Base-by-base conservation (phyloP, 2,113 vertebrate species). In the Equus przewalskii region DNA sequence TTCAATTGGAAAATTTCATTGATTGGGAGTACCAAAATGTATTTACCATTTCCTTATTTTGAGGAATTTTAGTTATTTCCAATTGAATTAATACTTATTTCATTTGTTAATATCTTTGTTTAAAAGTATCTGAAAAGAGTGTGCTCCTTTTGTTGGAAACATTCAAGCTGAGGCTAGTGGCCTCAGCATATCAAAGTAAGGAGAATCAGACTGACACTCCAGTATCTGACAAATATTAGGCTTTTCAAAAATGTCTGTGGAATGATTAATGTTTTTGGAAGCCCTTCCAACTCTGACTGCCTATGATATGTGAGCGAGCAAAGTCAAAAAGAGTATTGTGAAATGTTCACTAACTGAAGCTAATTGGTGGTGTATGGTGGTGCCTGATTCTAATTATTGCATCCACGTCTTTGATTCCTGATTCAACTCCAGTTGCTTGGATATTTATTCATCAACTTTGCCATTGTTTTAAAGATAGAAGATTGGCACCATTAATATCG, bases 201-300 rank as follows among this genome's bases (percentile, higher is more conserved):
- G 6, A 28, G 14, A 60, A 67, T 65, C 46, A 44, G 19, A 78
- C 56, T 44, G 36, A 65, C 14, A 58, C 11, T 41, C 16, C 22
- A 26, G 26, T 78, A 15, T 24, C 64, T 73, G 58, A 75, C 14
- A 67, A 83, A 67, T 79, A 49, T 1, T 60, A 72, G 78, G 14
- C 41, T 94, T 44, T 86, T 81, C 24, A 67, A 89, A 13, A 41
- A 18, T 49, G 76, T 81, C 33, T 80, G 13, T 92, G 88, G 69
- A 89, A 64, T 89, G 64, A 41, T 85, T 56, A 65, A 86, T 82
- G 41, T 33, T 65, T 93, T 90, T 88, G 56, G 81, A 88, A n/a
- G 10, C 54, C n/a, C n/a, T 60, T 94, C 28, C 30, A 54, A 51
- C 12, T 84, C 69, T 92, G 24, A 65, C 33, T 26, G 6, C 76